phyloP scores from a whole-genome alignment of 2,797 vertebrate genomes.

The Martes flavigula region DNA sequence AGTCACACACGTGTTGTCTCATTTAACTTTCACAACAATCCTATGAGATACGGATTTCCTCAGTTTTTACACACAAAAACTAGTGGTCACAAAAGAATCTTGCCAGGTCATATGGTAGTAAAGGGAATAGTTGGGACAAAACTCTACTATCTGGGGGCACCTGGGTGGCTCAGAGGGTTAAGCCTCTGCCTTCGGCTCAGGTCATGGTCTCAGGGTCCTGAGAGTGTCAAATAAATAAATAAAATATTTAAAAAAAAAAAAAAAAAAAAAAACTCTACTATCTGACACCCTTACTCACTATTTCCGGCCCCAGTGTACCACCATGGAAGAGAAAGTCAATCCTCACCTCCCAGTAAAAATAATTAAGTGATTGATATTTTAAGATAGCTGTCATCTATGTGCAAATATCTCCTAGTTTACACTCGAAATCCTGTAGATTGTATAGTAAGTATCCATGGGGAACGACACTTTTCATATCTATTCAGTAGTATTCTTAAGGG shows the following conservation, averaged over 20 bases:
- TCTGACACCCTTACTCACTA: not conserved
- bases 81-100: not conserved
- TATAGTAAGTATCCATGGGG: not conserved
- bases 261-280: not conserved
- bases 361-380: not conserved
- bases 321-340: not conserved
- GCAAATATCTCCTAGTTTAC: not conserved
- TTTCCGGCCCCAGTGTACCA: not conserved
- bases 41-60: not conserved
- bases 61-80: not conserved
- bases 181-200: no score
- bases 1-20: not conserved
- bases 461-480: not conserved
- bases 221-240: no score
- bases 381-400: not conserved
- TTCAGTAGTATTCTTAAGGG: constrained; percentile 14
- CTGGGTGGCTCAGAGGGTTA: no score
- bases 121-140: not conserved
- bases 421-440: not conserved
- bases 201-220: no score
- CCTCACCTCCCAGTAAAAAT: not conserved
- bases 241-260: no score
- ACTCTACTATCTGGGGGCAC: not conserved
- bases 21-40: not conserved
- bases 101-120: not conserved